Conservation (phyloP, 1,140 invertebrate species). For the Heliothis subflexa region DNA sequence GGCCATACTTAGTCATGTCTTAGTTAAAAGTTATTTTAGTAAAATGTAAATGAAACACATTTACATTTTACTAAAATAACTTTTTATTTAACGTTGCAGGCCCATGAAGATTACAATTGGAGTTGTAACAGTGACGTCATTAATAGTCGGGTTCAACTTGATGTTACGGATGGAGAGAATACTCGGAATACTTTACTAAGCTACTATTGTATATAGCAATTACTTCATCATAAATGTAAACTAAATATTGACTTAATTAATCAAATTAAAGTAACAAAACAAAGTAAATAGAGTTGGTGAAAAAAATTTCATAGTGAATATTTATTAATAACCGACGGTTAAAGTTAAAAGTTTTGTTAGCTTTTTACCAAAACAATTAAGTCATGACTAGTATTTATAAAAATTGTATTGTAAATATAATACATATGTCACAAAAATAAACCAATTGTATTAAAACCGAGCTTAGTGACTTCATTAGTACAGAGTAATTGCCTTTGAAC, state of each 20-base stretch:
- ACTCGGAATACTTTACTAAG: conserved; percentile 49
- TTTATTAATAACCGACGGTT: not conserved
- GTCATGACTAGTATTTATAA: not conserved
- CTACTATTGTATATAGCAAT: conserved; percentile 11
- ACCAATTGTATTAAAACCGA: not conserved
- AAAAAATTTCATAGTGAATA: not conserved
- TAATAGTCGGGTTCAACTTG: conserved; percentile 69
- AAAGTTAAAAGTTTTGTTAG: conserved; percentile 4
- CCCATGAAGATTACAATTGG: conserved; percentile 77
- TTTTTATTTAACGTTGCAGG: conserved; percentile 59
- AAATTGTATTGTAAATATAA: conserved; percentile 3
- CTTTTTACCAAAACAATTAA: conserved; percentile 4
- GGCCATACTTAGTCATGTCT: not conserved
- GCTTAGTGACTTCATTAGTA: conserved; percentile 16
- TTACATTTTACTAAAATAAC: not conserved
- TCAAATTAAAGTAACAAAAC: conserved; percentile 17
- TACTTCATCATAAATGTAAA: not conserved
- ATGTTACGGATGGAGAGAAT: conserved; percentile 62
- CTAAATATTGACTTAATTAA: not conserved
- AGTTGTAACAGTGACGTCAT: conserved; percentile 70
- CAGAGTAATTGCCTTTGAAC: conserved; percentile 52
- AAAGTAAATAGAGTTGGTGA: not conserved
- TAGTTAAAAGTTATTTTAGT: too few relatives aligned
- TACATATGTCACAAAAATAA: not conserved
- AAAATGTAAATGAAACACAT: too few relatives aligned